phyloP scores from a whole-genome alignment of 2,888 invertebrate genomes.

The Anticlea derivata region DNA sequence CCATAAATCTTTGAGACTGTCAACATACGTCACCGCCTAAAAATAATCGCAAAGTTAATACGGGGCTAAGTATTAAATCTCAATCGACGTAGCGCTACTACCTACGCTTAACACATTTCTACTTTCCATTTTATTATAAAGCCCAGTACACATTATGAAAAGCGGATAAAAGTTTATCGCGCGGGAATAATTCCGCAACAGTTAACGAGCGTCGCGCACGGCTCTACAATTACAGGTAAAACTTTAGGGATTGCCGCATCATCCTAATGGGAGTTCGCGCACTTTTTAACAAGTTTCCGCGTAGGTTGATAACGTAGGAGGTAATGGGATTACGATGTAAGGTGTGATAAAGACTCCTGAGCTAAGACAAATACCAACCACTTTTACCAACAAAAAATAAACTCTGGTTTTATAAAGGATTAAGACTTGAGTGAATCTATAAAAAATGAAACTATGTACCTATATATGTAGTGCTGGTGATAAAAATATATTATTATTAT shows the following conservation, averaged over 20 bases:
- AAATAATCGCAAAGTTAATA: too few relatives aligned
- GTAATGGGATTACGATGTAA: constrained; percentile 48
- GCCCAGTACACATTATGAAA: constrained; percentile 18
- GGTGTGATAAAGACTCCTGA: constrained; percentile 24
- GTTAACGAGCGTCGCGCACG: constrained; percentile 44
- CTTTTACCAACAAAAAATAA: constrained; percentile 29
- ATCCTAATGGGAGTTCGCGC: constrained; percentile 65
- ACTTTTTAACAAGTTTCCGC: constrained; percentile 74
- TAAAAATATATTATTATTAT: neutral
- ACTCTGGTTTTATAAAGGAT: too few relatives aligned
- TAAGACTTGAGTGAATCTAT: too few relatives aligned
- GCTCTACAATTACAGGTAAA: constrained; percentile 55
- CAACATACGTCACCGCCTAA: too few relatives aligned
- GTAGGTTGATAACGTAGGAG: constrained; percentile 42
- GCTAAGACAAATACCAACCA: constrained; percentile 3
- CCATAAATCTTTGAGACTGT: too few relatives aligned
- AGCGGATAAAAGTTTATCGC: constrained; percentile 24
- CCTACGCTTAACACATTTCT: neutral
- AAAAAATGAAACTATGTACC: too few relatives aligned
- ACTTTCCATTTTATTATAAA: constrained; percentile 9
- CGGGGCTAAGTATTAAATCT: too few relatives aligned
- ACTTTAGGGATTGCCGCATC: constrained; percentile 47
- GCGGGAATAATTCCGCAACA: constrained; percentile 39
- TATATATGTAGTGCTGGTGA: constrained; percentile 23
- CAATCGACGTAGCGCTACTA: neutral